Percentiles rank a stretch among this genome's conserved stretches.
These are phyloP conservation scores for Clavelina lepadiformis DNA, from an alignment of 23 tunicate genomes.

Conservation along the genomic window DNA sequence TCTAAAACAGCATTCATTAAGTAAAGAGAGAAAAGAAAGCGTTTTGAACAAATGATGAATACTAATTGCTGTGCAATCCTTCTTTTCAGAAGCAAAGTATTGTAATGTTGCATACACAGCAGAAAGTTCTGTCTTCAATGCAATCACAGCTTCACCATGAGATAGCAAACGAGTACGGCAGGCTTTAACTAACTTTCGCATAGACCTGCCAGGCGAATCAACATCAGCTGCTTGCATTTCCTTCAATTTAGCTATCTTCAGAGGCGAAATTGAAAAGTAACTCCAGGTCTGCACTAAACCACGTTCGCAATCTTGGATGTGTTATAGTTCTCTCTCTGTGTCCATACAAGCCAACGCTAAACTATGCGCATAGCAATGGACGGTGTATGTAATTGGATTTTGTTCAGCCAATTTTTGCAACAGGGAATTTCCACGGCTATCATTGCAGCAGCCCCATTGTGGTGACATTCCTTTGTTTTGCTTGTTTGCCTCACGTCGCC, in stretches of 20 bases:
- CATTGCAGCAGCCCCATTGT: conserved; percentile 35
- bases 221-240: conserved; percentile 17
- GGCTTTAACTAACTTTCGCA: conserved; percentile 25
- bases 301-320: conserved; percentile 28
- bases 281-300: conserved; percentile 30
- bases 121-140: conserved; percentile 20
- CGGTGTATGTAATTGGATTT: conserved; percentile 24
- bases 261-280: conserved; percentile 16
- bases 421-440: too few species aligned
- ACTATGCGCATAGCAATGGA: conserved; percentile 31
- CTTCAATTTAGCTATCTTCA: conserved; percentile 17
- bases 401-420: too few species aligned
- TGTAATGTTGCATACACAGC: conserved; percentile 12
- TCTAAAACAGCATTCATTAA: conserved; percentile 25
- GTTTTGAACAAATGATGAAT: conserved; percentile 13
- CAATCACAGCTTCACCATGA: conserved; percentile 31
- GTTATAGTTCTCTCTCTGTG: conserved; percentile 18
- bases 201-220: conserved; percentile 12
- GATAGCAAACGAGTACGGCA: conserved; percentile 32
- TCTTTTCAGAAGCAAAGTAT: conserved; percentile 28
- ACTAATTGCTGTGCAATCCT: conserved; percentile 9
- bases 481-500: too few species aligned
- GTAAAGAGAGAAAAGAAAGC: conserved; percentile 20
- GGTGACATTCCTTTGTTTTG: too few species aligned
- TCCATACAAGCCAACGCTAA: conserved; percentile 28